Percentiles rank a stretch among this genome's conserved stretches.
Evolutionary conservation across 37 sponge, comb jelly and placozoan species (phyloP).

Genomic region (Cliona cf. orientalis): DNA sequence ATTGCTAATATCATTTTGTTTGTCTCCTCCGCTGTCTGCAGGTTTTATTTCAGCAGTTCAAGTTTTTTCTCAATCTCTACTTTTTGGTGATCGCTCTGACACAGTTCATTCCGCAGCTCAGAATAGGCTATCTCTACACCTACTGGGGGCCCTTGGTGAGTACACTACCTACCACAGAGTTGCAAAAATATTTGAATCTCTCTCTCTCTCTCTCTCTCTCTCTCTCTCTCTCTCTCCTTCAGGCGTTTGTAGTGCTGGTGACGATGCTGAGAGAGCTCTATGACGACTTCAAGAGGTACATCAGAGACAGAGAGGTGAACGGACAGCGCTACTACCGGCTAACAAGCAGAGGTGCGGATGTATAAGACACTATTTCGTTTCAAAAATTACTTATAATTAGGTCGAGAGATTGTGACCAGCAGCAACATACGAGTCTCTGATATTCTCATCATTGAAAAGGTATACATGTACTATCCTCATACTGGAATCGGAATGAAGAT

Average conservation of each 20-base stretch:
- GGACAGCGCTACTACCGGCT: constrained; percentile 74
- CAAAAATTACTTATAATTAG: constrained; percentile 40
- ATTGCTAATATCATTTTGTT: background rate
- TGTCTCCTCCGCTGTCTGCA: background rate
- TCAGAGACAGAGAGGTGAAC: constrained; percentile 88
- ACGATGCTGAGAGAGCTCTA: constrained; percentile 88
- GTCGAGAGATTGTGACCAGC: constrained; percentile 51
- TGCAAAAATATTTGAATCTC: too few species aligned
- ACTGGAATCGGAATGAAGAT: background rate
- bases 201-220: background rate
- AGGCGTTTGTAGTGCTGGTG: constrained; percentile 86
- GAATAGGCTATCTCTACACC: constrained; percentile 91
- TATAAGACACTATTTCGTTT: background rate
- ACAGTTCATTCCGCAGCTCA: constrained; percentile 84
- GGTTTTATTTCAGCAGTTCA: constrained; percentile 96
- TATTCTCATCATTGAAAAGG: constrained; percentile 81
- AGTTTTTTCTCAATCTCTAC: constrained; percentile 94
- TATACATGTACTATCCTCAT: background rate
- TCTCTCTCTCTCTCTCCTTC: background rate
- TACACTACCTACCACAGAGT: background rate
- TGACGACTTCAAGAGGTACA: constrained; percentile 86
- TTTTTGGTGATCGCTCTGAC: constrained; percentile 89
- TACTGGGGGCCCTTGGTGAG: constrained; percentile 95
- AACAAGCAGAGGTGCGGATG: constrained; percentile 63
- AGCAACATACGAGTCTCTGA: constrained; percentile 82